Percentiles rank a stretch among this genome's conserved stretches.
phyloP scores from a whole-genome alignment of 2,797 vertebrate genomes.

The Triplophysa yarkandensis region DNA sequence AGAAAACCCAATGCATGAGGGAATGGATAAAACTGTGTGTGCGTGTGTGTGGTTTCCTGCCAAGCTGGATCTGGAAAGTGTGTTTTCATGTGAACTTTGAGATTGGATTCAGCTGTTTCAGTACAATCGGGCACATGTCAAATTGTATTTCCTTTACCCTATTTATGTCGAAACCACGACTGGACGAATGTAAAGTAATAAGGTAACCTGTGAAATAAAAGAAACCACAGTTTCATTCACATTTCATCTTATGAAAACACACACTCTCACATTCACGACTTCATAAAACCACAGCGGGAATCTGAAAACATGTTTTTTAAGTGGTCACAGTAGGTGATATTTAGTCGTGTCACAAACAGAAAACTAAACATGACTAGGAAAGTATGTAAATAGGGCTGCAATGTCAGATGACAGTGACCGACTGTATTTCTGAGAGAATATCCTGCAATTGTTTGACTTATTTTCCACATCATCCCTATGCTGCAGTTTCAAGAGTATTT shows the following conservation, averaged over 20 bases:
- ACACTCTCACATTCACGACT: conserved; percentile 30
- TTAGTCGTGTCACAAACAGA: conserved; percentile 19
- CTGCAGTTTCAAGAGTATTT: background rate
- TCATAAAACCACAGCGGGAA: conserved; percentile 13
- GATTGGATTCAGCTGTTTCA: conserved; percentile 59
- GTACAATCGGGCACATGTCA: conserved; percentile 44
- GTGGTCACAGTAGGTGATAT: conserved; percentile 13
- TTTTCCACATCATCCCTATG: background rate
- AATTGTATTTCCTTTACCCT: conserved; percentile 32
- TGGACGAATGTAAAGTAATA: conserved; percentile 36
- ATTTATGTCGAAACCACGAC: conserved; percentile 34
- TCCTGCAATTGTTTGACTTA: background rate
- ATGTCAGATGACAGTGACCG: background rate
- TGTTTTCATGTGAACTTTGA: conserved; percentile 56
- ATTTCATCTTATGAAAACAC: conserved; percentile 36
- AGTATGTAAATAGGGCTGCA: background rate
- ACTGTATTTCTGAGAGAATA: conserved; percentile 1
- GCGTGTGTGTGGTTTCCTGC: conserved; percentile 42
- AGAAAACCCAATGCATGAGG: conserved; percentile 52
- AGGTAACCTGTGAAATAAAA: conserved; percentile 44
- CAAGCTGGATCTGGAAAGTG: conserved; percentile 52
- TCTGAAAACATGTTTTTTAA: conserved; percentile 18
- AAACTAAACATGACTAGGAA: conserved; percentile 6
- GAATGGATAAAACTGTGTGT: conserved; percentile 28
- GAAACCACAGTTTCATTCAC: conserved; percentile 26